These are phyloP conservation scores for Pangasius larnaudii DNA, from an alignment of 2,797 vertebrate genomes.

Conservation along the genomic window DNA sequence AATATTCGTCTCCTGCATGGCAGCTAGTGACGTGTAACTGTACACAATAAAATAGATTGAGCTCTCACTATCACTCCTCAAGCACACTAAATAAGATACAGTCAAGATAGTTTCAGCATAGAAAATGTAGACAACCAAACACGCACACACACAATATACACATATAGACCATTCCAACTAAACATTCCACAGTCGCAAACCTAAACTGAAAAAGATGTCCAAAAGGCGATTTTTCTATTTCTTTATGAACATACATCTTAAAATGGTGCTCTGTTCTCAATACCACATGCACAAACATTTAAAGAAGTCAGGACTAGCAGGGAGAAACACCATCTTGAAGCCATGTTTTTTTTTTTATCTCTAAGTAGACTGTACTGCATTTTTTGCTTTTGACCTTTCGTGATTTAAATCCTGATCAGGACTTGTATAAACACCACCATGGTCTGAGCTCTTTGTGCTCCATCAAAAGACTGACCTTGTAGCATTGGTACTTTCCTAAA, in stretches of 20 bases:
- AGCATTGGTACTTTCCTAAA: background rate
- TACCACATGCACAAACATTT: constrained; percentile 29
- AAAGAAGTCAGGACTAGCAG: constrained; percentile 18
- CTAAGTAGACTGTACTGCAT: constrained; percentile 9
- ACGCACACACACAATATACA: constrained; percentile 1
- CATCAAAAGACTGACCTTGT: constrained; percentile 7
- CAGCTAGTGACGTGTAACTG: constrained; percentile 20
- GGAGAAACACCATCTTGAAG: constrained; percentile 31
- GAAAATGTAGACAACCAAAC: constrained; percentile 13
- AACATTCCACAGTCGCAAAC: constrained; percentile 56
- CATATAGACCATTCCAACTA: constrained; percentile 47
- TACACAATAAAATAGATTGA: constrained; percentile 13
- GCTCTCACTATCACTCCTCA: background rate
- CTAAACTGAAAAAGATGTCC: constrained; percentile 50
- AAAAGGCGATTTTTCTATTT: constrained; percentile 62
- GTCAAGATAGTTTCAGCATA: constrained; percentile 10
- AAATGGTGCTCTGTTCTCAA: constrained; percentile 75
- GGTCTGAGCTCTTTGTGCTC: background rate
- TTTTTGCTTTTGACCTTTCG: constrained; percentile 6
- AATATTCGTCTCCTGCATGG: constrained; percentile 26
- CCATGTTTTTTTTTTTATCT: constrained; percentile 31
- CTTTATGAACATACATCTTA: constrained; percentile 67
- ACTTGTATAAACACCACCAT: constrained; percentile 16
- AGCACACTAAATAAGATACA: constrained; percentile 8
- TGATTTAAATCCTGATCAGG: constrained; percentile 8